Evolutionary conservation across 2,797 vertebrate species (phyloP).

Genomic region (Periophthalmus magnuspinnatus): DNA sequence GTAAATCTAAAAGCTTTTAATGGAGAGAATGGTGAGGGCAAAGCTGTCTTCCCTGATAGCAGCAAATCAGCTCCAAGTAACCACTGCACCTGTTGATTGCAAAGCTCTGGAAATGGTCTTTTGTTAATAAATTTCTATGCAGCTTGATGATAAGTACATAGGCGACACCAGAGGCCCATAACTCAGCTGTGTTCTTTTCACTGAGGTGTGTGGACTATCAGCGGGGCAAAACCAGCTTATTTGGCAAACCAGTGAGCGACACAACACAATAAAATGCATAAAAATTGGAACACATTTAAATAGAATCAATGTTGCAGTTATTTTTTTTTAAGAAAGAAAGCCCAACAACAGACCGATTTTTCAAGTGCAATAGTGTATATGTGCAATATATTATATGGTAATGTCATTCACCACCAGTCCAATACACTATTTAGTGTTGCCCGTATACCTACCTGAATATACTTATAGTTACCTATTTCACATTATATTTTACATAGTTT

Average conservation of each 20-base stretch:
- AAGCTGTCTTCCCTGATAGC: constrained; percentile 52
- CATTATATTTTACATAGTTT: too few species aligned
- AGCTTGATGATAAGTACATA: constrained; percentile 26
- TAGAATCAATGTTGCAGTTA: constrained; percentile 12
- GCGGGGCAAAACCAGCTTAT: constrained; percentile 21
- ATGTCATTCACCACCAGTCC: too few species aligned
- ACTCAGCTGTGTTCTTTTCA: constrained; percentile 3
- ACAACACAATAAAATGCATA: constrained; percentile 32
- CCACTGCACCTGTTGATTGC: constrained; percentile 57
- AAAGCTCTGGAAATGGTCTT: constrained; percentile 45
- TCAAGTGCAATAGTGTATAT: background rate
- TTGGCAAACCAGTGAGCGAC: constrained; percentile 42
- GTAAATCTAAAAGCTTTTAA: constrained; percentile 40
- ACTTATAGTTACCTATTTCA: too few species aligned
- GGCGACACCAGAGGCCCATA: background rate
- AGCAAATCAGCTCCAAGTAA: constrained; percentile 54
- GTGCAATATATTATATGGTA: too few species aligned
- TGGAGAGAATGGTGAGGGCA: constrained; percentile 46
- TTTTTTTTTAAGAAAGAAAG: background rate
- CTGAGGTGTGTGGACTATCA: constrained; percentile 11
- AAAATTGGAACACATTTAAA: background rate
- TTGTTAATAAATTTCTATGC: constrained; percentile 25
- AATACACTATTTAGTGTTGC: too few species aligned
- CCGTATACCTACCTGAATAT: too few species aligned
- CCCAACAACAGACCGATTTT: background rate